Percentiles rank a stretch among this genome's conserved stretches.
Evolutionary conservation across 2,888 invertebrate genomes (phyloP).

Genomic region (Augiades crinisus): DNA sequence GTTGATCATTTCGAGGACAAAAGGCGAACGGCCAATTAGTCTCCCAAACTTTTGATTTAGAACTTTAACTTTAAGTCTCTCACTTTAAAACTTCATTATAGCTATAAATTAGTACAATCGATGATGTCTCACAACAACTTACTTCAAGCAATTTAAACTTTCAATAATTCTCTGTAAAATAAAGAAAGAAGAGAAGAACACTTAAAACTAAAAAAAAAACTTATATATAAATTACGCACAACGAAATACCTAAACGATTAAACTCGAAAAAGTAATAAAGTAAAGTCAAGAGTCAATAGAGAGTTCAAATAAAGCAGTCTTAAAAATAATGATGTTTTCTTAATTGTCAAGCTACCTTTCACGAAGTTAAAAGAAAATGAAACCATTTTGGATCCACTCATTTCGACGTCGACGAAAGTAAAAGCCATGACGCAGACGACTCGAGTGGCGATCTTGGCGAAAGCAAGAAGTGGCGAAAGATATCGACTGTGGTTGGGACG

Average conservation of each 20-base stretch:
- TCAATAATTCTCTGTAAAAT: no score
- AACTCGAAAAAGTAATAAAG: background rate
- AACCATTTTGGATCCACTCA: background rate
- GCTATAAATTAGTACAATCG: background rate
- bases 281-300: background rate
- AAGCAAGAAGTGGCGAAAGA: conserved; percentile 30
- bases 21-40: conserved; percentile 30
- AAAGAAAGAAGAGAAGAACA: no score
- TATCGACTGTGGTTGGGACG: conserved; percentile 37
- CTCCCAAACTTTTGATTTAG: conserved; percentile 30
- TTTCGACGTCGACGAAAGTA: conserved; percentile 1
- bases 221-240: no score
- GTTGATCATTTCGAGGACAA: conserved; percentile 28
- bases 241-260: no score
- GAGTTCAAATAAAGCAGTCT: background rate
- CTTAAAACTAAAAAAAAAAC: no score
- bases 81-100: conserved; percentile 11
- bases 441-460: conserved; percentile 8
- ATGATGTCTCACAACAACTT: no score
- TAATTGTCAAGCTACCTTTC: background rate
- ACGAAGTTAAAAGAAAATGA: background rate
- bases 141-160: background rate
- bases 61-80: conserved; percentile 25
- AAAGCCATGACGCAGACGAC: conserved; percentile 18
- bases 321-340: background rate